Evolutionary conservation across 1,140 invertebrate genomes (phyloP), one percentile per base, ranked within the genome.

Genomic region (Aphelenchoides avenae): DNA sequence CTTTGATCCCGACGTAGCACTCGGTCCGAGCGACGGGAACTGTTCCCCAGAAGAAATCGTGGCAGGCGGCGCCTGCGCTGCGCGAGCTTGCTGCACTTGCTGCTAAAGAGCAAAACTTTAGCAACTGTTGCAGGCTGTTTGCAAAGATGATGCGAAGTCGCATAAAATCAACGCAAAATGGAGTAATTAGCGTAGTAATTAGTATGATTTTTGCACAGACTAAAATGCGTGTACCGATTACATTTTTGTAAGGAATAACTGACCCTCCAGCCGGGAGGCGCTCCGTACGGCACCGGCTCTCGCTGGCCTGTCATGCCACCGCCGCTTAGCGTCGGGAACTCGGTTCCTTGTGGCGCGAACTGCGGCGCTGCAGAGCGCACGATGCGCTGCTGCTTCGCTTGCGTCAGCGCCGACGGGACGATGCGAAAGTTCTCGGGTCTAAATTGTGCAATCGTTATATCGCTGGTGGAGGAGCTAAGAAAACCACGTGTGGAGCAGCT

Each of bases 41-140:
- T 60, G 57, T 36, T 60, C 57, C 15, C 48, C 33, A 26, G 57
- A 60, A 26, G 20, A 29, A 13, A 60, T n/a, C n/a, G 29, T 15
- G 57, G 43, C 27, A 60, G 24, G n/a, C n/a, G 41, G 20, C 52
- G n/a, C 29, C n/a, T 33, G 5, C 24, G 29, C 20, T 20, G 15
- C 18, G 27, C 24, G 18, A 31, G 15, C 20, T 55, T 42, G 15
- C 34, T 26, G 34, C 24, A 1, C 26, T 6, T 1, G n/a, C 1
- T 9, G 7, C 36, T 58, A 53, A 56, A 59, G 9, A 22, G 1
- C 0, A 56, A 30, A 51, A 60, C n/a, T 15, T 44, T 18, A 37
- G 13, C 5, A 49, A 62, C 13, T 26, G 13, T 26, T 26, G n/a
- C 26, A 11, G 15, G 11, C 22, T 44, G 22, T 11, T 44, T 44